Evolutionary conservation across 2,797 vertebrate species (phyloP).

Genomic region (Manis crassicaudata): DNA sequence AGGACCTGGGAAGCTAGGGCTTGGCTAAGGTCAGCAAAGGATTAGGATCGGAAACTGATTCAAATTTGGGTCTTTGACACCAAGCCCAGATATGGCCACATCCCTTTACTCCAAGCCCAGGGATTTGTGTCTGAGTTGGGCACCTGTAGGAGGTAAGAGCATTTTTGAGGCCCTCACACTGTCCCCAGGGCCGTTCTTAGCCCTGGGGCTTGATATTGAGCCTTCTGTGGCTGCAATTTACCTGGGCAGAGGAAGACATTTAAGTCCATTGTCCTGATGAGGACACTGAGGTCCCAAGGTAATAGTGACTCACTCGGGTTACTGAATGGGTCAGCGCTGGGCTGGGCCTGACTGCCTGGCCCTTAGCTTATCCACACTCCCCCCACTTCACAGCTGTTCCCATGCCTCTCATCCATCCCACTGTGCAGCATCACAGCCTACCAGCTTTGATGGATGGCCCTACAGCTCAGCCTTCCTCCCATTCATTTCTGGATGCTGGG

Average conservation of each 20-base stretch:
- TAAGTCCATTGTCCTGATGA: conserved; percentile 24
- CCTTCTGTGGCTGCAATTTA: background rate
- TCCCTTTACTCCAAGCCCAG: background rate
- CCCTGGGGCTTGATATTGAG: background rate
- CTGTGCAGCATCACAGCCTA: conserved; percentile 29
- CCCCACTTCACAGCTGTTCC: background rate
- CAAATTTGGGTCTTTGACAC: background rate
- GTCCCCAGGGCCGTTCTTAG: background rate
- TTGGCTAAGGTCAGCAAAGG: background rate
- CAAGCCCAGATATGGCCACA: background rate
- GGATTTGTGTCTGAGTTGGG: background rate
- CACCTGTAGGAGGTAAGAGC: background rate
- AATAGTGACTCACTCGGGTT: conserved; percentile 14
- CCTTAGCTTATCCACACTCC: background rate
- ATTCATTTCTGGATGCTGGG: conserved; percentile 45
- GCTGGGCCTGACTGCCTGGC: background rate
- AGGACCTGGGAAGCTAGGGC: background rate
- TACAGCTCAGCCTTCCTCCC: conserved; percentile 20
- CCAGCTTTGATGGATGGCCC: conserved; percentile 70
- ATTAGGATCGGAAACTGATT: background rate
- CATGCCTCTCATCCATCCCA: background rate
- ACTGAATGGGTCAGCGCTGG: background rate
- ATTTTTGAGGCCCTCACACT: background rate
- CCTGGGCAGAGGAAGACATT: background rate
- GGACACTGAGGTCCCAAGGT: conserved; percentile 10